Evolutionary conservation across 2,113 vertebrate genomes (phyloP), one percentile per base, ranked within the genome.

Genomic region (Scartelaos histophorus): DNA sequence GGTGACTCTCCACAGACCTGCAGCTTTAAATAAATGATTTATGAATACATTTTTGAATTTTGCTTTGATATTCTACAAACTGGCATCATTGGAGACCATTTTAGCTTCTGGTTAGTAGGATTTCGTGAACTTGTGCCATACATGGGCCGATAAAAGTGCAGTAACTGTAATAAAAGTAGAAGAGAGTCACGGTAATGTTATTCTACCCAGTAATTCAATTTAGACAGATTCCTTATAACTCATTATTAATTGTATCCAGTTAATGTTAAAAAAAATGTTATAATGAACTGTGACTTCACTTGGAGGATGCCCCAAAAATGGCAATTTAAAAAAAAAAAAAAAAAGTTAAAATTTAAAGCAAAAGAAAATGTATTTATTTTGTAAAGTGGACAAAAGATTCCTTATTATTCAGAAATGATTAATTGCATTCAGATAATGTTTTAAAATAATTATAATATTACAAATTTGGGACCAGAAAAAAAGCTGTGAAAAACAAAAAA

Each of bases 31-130:
- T 29, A 35, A 61, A 61, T 6, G 25, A 19, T 61, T 34, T 61
- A 61, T 34, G 58, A 35, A 34, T 16, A 61, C 34, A 34, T 25
- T 61, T 29, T 35, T 61, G 58, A 61, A 61, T 25, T 61, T 61
- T 61, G 58, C 25, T 25, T 34, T 34, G 29, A 29, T 29, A 62
- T 35, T 15, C 3, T 62, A 7, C 0, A 62, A 10, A 10, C 25
- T 29, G 29, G 29, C 29, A 29, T 17, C 10, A 35, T n/a, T n/a
- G n/a, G n/a, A n/a, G 25, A 61, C 25, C 15, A 16, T 7, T 35
- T 61, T 61, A 29, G 17, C 34, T 10, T 38, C 10, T 3, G 17
- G 38, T 19, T n/a, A n/a, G 7, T 64, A 38, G 61, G 61, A 38
- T n/a, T 34, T n/a, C 16, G 21, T 60, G 57, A 2, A 9, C 9